phyloP scores from a whole-genome alignment of 2,888 invertebrate genomes.

The Norana najaformis region DNA sequence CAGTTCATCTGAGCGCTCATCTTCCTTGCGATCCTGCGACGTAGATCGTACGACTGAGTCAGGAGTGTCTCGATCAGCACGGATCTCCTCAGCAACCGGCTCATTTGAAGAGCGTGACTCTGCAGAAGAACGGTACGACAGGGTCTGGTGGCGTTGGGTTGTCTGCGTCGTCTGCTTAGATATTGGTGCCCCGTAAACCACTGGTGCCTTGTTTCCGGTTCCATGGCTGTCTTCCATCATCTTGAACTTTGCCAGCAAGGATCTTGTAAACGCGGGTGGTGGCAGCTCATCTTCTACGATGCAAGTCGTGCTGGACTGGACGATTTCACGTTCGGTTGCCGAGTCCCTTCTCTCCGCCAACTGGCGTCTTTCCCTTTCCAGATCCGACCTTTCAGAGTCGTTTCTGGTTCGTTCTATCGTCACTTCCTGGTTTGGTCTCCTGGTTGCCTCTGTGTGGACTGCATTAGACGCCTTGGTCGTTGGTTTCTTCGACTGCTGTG shows the following conservation, averaged over 20 bases:
- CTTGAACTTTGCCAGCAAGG: constrained; percentile 42
- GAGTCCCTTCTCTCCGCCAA: not conserved
- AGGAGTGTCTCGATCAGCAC: constrained; percentile 54
- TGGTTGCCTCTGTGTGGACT: not conserved
- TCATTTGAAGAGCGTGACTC: not conserved
- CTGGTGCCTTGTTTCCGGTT: not conserved
- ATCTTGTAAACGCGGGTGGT: constrained; percentile 39
- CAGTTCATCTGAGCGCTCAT: constrained; percentile 38
- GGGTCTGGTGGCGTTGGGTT: not conserved
- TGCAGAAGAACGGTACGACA: not conserved
- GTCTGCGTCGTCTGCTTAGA: not conserved
- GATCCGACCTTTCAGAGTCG: not conserved
- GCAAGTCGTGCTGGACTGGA: constrained; percentile 34
- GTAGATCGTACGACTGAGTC: constrained; percentile 17
- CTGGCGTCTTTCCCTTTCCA: not conserved
- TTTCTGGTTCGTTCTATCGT: not conserved
- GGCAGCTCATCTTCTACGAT: constrained; percentile 43
- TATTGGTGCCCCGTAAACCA: not conserved
- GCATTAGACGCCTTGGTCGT: not conserved
- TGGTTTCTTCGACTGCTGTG: not conserved
- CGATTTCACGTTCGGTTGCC: constrained; percentile 26
- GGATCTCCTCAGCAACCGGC: not conserved
- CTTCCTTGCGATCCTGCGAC: constrained; percentile 26
- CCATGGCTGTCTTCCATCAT: constrained; percentile 24
- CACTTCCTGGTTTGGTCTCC: not conserved